These are phyloP conservation scores for Chironomus tentans DNA, from an alignment of 2,888 invertebrate species.

Conservation along the genomic window DNA sequence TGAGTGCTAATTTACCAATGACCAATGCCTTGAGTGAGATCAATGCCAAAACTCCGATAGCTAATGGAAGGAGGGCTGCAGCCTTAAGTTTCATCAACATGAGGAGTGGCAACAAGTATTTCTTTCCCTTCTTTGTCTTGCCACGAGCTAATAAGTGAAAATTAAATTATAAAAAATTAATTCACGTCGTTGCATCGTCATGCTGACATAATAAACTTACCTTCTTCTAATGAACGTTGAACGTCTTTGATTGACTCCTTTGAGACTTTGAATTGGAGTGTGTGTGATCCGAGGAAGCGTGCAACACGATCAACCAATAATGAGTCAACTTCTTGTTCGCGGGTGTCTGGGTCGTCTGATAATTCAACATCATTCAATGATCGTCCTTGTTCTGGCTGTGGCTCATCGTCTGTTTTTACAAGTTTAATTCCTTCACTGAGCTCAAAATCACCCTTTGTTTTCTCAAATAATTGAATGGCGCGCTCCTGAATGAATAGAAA, in stretches of 20 bases:
- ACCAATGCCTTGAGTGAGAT: constrained; percentile 76
- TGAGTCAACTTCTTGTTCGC: constrained; percentile 63
- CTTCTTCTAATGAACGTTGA: constrained; percentile 73
- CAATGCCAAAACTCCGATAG: constrained; percentile 66
- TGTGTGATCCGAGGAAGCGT: constrained; percentile 66
- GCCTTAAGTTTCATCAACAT: constrained; percentile 70
- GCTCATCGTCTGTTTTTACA: constrained; percentile 46
- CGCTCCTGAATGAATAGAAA: constrained; percentile 49
- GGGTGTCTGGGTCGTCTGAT: constrained; percentile 62
- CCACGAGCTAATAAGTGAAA: constrained; percentile 52
- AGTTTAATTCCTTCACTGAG: constrained; percentile 54
- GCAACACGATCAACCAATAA: constrained; percentile 65
- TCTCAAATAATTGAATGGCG: constrained; percentile 59
- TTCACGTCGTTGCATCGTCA: not conserved
- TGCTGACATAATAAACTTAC: constrained; percentile 43
- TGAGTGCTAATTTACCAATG: constrained; percentile 72
- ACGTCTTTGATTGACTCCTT: constrained; percentile 61
- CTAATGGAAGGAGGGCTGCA: constrained; percentile 66
- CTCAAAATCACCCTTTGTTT: constrained; percentile 49
- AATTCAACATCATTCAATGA: constrained; percentile 56
- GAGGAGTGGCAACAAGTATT: constrained; percentile 64
- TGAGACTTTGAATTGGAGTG: constrained; percentile 72
- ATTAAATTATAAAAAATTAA: constrained; percentile 17
- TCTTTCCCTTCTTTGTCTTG: constrained; percentile 65
- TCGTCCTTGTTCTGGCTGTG: constrained; percentile 44